These are phyloP conservation scores for Hirudinaria manillensis DNA, from an alignment of 2,888 invertebrate species.

Conservation along the genomic window DNA sequence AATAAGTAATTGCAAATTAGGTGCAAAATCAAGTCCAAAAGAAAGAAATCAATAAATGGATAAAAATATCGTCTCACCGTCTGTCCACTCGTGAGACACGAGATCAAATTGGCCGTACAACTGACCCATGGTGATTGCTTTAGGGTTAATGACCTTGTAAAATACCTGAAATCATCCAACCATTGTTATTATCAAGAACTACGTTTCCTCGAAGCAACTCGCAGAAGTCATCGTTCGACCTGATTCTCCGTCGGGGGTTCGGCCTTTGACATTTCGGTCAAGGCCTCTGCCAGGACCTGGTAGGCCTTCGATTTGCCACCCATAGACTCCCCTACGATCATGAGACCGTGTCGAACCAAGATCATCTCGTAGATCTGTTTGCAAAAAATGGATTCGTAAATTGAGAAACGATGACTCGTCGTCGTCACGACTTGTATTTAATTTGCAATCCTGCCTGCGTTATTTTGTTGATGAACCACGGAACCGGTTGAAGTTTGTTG, in stretches of 20 bases:
- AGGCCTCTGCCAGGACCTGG: constrained; percentile 53
- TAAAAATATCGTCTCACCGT: constrained; percentile 45
- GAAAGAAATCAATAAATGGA: too few relatives aligned
- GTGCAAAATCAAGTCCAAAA: too few relatives aligned
- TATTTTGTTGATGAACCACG: constrained; percentile 55
- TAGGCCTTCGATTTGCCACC: constrained; percentile 55
- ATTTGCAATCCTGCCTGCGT: constrained; percentile 61
- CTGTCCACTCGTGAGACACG: constrained; percentile 55
- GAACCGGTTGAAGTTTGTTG: constrained; percentile 51
- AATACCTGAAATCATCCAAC: constrained; percentile 39
- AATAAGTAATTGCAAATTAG: neutral
- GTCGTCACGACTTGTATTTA: too few relatives aligned
- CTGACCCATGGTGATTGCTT: constrained; percentile 55
- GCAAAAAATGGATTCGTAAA: neutral
- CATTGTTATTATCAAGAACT: neutral
- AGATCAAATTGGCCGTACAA: constrained; percentile 55
- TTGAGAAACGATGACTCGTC: too few relatives aligned
- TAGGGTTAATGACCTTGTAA: constrained; percentile 54
- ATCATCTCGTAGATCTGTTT: constrained; percentile 55
- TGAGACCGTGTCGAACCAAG: constrained; percentile 54
- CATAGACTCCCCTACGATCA: constrained; percentile 55
- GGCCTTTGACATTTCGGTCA: constrained; percentile 46
- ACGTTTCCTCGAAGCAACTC: neutral
- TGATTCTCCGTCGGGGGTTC: constrained; percentile 23
- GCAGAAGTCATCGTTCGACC: neutral